Conservation (phyloP, 2,888 invertebrate genomes). For the Villa cingulata region DNA sequence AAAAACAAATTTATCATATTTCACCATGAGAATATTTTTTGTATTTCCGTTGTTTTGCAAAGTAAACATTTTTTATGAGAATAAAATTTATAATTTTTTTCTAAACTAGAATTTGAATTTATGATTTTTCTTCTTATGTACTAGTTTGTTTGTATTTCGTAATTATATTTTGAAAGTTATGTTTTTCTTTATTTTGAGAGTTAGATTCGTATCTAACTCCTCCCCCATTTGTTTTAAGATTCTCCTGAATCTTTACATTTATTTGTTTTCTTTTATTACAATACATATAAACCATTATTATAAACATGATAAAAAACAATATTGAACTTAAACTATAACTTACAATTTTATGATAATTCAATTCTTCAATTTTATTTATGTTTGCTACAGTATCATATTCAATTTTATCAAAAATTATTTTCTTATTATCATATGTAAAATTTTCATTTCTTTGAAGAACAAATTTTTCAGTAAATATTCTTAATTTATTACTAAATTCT, state of each 20-base stretch:
- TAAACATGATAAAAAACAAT: background rate
- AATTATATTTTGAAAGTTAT: too few relatives aligned
- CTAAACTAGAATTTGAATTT: too few relatives aligned
- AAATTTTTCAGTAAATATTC: background rate
- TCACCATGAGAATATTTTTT: too few relatives aligned
- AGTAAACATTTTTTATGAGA: too few relatives aligned
- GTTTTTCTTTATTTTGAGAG: too few relatives aligned
- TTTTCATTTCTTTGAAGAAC: background rate
- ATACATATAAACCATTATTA: too few relatives aligned
- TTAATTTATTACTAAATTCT: background rate
- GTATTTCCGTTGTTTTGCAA: too few relatives aligned
- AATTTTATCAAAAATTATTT: background rate
- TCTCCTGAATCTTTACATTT: background rate
- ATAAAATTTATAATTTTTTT: too few relatives aligned
- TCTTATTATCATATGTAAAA: background rate
- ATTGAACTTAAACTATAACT: background rate
- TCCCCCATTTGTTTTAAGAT: background rate
- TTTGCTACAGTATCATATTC: background rate
- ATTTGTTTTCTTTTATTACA: background rate
- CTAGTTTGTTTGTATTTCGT: too few relatives aligned
- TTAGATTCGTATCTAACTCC: background rate
- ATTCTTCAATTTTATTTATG: background rate
- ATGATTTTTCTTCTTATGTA: too few relatives aligned
- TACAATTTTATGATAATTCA: conserved; percentile 1
- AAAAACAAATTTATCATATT: too few relatives aligned